Conservation (phyloP, 2,113 vertebrate species). For the Zapornia atra region DNA sequence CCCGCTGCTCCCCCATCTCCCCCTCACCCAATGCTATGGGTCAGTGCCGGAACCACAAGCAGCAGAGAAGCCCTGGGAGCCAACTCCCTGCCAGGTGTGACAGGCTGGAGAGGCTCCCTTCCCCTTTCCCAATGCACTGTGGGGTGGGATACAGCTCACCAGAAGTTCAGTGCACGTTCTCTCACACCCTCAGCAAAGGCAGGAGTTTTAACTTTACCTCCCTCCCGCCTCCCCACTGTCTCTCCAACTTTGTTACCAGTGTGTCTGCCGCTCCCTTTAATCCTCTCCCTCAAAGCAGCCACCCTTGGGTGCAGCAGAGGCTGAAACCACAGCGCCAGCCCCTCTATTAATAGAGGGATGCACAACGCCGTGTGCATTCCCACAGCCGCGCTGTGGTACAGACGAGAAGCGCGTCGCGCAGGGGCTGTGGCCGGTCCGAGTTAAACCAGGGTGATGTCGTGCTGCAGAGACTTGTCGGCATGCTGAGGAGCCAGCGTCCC, state of each 20-base stretch:
- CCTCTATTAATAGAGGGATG: conserved; percentile 50
- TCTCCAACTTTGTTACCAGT: neutral
- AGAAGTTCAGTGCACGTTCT: fast-evolving
- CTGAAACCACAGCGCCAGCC: neutral
- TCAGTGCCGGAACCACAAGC: neutral
- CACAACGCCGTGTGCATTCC: neutral
- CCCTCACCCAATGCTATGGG: neutral
- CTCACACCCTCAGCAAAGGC: neutral
- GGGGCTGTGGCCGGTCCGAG: neutral
- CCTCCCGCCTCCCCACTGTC: neutral
- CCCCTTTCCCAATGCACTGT: neutral
- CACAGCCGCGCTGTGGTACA: neutral
- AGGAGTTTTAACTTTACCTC: neutral
- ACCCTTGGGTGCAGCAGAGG: conserved; percentile 5
- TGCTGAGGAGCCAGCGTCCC: neutral
- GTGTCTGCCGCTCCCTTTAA: neutral
- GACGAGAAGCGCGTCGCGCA: neutral
- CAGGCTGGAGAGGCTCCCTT: neutral
- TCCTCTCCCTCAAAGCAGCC: neutral
- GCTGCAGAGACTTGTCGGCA: conserved; percentile 7
- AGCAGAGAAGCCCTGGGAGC: neutral
- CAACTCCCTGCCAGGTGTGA: neutral
- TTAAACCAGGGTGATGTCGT: neutral
- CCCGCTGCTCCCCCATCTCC: neutral
- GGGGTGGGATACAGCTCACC: neutral